These are phyloP conservation scores for Limanda limanda DNA, from an alignment of 2,113 vertebrate species.

Conservation along the genomic window DNA sequence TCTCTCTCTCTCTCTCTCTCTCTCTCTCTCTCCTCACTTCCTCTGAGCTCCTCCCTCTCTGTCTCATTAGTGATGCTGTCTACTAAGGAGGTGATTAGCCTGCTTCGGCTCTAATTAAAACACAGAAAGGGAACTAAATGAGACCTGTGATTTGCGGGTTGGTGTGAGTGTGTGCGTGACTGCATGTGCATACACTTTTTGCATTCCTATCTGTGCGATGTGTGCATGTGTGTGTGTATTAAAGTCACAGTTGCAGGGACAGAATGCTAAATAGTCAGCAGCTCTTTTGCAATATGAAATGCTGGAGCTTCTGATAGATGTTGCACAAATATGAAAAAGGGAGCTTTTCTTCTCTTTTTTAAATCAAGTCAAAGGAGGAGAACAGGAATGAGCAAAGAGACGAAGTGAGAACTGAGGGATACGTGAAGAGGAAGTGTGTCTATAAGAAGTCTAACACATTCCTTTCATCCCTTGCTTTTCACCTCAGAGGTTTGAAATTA, in stretches of 20 bases:
- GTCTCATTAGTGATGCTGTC: slow-evolving; percentile 78
- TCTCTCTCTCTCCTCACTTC: slow-evolving; percentile 49
- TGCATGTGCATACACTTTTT: slow-evolving; percentile 1
- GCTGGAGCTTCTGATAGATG: slow-evolving; percentile 23
- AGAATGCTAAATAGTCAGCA: slow-evolving; percentile 20
- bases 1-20: slow-evolving; percentile 70
- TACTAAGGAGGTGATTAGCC: slow-evolving; percentile 81
- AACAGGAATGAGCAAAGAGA: background rate
- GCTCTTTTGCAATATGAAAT: slow-evolving; percentile 19
- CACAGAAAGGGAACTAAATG: slow-evolving; percentile 75
- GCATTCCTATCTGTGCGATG: slow-evolving; percentile 7
- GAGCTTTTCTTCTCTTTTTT: slow-evolving; percentile 23
- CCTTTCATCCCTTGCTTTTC: background rate
- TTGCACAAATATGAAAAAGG: slow-evolving; percentile 20
- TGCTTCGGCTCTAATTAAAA: slow-evolving; percentile 77
- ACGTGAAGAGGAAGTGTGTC: background rate
- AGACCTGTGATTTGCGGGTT: slow-evolving; percentile 76
- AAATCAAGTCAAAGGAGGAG: slow-evolving; percentile 6
- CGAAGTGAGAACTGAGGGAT: background rate
- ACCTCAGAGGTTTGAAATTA: slow-evolving; percentile 23
- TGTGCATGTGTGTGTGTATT: background rate
- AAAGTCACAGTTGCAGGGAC: background rate
- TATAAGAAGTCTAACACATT: background rate
- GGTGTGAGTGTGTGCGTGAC: slow-evolving; percentile 21
- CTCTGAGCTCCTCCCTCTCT: slow-evolving; percentile 69